Base-by-base conservation (phyloP, 2,797 vertebrate species). In the Tenualosa thibaudeaui region DNA sequence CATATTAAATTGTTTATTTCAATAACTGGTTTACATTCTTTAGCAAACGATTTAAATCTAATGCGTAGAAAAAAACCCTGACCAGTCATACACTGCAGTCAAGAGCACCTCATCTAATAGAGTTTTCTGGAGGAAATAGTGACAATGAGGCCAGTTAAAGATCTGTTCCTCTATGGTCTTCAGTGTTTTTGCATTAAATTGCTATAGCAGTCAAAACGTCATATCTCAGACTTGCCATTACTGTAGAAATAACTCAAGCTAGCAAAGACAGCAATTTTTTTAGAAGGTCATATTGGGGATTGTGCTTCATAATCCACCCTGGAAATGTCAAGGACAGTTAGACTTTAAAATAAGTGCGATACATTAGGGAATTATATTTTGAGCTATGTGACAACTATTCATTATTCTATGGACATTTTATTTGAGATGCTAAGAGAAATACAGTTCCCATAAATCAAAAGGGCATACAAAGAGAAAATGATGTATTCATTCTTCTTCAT, bases 351-450 rank as follows among this genome's bases (percentile, higher is more conserved):
- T 78, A 46, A 78, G 40, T 43, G 5, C 7, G 71, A 17, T n/a
- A 78, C 71, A 46, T 78, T 46, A 22, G 71, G 40, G 17, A 46
- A 78, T 78, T 78, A 46, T 78, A 46, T 43, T 78, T 78, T 46
- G 40, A 78, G 71, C 71, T 78, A 71, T 71, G 71, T 78, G 71
- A 46, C 40, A 37, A 78, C 22, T 78, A 46, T 78, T 78, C 37
- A 46, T 22, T 40, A 22, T 22, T 78, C 37, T 46, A 46, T 46
- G 40, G 71, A 46, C 37, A 43, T 17, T 78, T 22, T 9, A 78
- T 78, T 78, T 78, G 71, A 78, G 43, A 78, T 7, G 31, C 13
- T 75, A 13, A 43, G 17, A 78, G 40, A 43, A 78, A 4, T 78
- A 43, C 68, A 78, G 71, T 46, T n/a, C 6, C 37, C 71, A 22